Base-by-base conservation (phyloP, 2,113 vertebrate species). In the Ammodytes dubius region DNA sequence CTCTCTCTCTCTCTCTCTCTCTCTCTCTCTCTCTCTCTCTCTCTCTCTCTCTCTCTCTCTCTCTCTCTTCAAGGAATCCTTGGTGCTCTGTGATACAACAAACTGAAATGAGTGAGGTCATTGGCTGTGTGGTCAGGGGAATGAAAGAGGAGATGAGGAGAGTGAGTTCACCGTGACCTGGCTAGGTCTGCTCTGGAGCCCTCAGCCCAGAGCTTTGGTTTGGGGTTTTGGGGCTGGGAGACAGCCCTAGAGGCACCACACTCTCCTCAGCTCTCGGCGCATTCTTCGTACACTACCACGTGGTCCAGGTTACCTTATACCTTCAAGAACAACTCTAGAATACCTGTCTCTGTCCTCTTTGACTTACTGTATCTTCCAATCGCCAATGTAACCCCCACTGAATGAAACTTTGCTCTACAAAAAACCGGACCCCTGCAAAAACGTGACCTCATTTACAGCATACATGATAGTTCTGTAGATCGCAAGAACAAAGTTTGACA, bases 151-250 rank as follows among this genome's bases (percentile, higher is more conserved):
- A 78, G 66, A 64, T 57, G 19, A 64, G 74, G 83, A 87, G 70
- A 88, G 77, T 78, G 87, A 88, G 80, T 85, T 91, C 86, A 90
- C 60, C 0, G 9, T 88, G 86, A 82, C 90, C 86, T 27, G 27
- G 27, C 27, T 70, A 37, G 42, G 68, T 15, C 47, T 87, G 83
- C 76, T 82, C 85, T 77, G 69, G 14, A 58, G 74, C 6, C 6
- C 12, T n/a, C 64, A 60, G 74, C 37, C 6, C 12, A n/a, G 68
- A 60, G 74, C 37, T 64, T 74, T 82, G 81, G 74, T 80, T 82
- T 81, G 58, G 60, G 85, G 77, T 83, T 81, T 74, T 27, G 27
- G 81, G 70, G 35, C 53, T 53, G 45, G 56, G 43, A 76, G 57
- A 72, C 64, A 78, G 71, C 59, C 56, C 79, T 65, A 11, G 53